These are phyloP conservation scores for Dendrocopos noguchii DNA, from an alignment of 2,113 vertebrate genomes.

Conservation along the genomic window DNA sequence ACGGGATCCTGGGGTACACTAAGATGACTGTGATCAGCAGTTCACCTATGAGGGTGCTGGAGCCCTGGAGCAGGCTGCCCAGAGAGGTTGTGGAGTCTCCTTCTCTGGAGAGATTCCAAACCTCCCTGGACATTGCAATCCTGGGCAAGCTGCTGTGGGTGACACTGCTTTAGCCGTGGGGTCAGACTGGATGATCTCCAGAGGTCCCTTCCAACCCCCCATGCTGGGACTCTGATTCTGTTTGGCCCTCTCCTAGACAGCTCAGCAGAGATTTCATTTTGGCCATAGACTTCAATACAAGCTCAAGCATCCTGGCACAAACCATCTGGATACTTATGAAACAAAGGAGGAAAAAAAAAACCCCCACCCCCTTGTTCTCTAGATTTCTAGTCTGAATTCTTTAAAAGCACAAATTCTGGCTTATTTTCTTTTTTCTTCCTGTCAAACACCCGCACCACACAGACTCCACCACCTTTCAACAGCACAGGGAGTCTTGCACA, in stretches of 20 bases:
- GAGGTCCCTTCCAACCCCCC: no score
- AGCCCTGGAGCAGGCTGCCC: no score
- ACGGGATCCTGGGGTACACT: no score
- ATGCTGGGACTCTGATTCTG: no score
- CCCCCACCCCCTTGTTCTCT: not conserved
- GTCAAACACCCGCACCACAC: not conserved
- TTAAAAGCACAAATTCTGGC: not conserved
- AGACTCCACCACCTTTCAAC: constrained; percentile 24
- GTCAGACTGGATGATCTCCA: no score
- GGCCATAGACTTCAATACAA: not conserved
- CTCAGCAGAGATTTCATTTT: not conserved
- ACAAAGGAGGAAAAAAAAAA: fast-evolving
- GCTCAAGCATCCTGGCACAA: not conserved
- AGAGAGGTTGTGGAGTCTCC: no score
- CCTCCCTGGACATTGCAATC: no score
- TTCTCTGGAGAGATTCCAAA: no score
- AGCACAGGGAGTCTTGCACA: not conserved
- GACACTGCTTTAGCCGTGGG: no score
- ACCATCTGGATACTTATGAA: fast-evolving
- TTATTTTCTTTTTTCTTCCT: fast-evolving
- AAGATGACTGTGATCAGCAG: no score
- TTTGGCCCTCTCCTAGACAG: not conserved
- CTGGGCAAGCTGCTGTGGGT: no score
- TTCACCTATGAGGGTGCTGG: no score
- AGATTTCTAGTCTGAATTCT: not conserved